Base-by-base conservation (phyloP, 2,797 vertebrate species). In the Meriones psammophilus region DNA sequence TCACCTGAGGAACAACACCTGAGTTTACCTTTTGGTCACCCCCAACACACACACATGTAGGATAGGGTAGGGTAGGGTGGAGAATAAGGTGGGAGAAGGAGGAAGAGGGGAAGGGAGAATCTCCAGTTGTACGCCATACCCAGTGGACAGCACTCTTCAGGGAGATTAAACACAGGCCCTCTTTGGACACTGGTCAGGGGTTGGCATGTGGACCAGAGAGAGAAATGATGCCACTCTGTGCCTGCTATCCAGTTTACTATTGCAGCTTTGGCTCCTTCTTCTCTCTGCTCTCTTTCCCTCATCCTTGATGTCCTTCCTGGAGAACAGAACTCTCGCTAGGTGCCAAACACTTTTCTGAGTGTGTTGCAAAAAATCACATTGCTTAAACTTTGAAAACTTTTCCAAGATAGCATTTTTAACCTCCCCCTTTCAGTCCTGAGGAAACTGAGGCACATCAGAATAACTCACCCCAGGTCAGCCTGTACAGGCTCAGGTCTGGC, bases 311-410 rank as follows among this genome's bases (percentile, higher is more conserved):
- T 24, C 20, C 14, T 39, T 83, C n/a, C 60, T 91, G 64, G n/a
- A 81, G 81, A 89, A 77, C 0, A 54, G 54, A 58, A 80, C 10
- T 66, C 78, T 92, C 85, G 77, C 10, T 5, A 20, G 39, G 20
- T 66, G 18, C 28, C 30, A n/a, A 46, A 62, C n/a, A 76, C 24
- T 83, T 88, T 96, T 62, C 71, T 81, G 96, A 66, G 26, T 71
- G n/a, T 60, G 91, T 90, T 88, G 58, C 12, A 71, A 71, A 84
- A 42, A 30, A 83, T 36, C 88, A 42, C 26, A 68, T 69, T n/a
- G 50, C 71, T 73, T 18, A 83, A 92, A 69, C 8, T 18, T 93
- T 86, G 64, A 94, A 96, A 91, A 81, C 33, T 56, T 22, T 89
- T 90, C 60, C 2, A n/a, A 93, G 36, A 30, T 78, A 79, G 58